Conservation (phyloP, 2,113 vertebrate species). For the Ailuropoda melanoleuca region DNA sequence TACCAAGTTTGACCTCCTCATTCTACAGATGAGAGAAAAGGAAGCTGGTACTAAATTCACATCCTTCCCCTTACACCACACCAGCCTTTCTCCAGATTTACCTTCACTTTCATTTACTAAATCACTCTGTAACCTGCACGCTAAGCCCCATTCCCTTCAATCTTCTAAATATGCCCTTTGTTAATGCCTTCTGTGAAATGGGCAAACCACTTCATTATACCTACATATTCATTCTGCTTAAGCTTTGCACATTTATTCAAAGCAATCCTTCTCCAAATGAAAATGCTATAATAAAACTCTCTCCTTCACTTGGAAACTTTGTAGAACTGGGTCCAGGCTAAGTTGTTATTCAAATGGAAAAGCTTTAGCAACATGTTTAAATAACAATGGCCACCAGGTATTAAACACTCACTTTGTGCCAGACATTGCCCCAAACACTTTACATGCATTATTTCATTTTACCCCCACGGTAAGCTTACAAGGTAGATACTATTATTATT, state of each 20-base stretch:
- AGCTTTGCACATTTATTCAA: conserved; percentile 16
- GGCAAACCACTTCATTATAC: conserved; percentile 17
- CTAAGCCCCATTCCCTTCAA: not conserved
- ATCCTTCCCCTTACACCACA: not conserved
- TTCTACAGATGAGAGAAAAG: conserved; percentile 25
- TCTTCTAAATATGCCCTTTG: conserved; percentile 16
- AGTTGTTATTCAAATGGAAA: conserved; percentile 47
- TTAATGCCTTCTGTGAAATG: conserved; percentile 44
- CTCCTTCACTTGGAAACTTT: not conserved
- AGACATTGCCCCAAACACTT: not conserved
- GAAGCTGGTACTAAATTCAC: not conserved
- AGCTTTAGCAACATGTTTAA: not conserved
- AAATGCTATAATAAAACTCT: conserved; percentile 40
- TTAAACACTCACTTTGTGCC: not conserved
- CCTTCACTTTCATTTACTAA: conserved; percentile 48
- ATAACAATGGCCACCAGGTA: not conserved
- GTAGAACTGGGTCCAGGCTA: not conserved
- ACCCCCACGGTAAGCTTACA: not conserved
- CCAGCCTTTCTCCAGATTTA: conserved; percentile 15
- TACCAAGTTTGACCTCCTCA: not conserved
- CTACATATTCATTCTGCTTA: conserved; percentile 38
- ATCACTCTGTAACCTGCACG: not conserved
- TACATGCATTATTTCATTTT: not conserved
- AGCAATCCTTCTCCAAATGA: conserved; percentile 16
- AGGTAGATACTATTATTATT: not conserved